Evolutionary conservation across 2,113 vertebrate genomes (phyloP), one percentile per base, ranked within the genome.

Genomic region (Malurus elegans): DNA sequence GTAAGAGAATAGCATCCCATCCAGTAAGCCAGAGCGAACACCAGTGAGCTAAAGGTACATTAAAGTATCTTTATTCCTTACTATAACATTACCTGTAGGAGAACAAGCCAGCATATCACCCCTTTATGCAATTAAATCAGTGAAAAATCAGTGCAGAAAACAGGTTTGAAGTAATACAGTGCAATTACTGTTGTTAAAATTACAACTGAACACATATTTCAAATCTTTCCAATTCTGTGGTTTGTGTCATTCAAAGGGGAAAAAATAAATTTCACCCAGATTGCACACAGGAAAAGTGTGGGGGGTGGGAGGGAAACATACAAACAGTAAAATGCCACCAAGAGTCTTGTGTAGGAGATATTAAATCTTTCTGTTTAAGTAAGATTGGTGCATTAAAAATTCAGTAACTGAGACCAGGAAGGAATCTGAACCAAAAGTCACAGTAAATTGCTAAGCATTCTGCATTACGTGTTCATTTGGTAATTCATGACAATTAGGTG

Each of bases 401-500:
- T 90, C 54, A 65, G 58, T 74, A 95, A 93, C 79, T 66, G 66
- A 85, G 81, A 92, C 48, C 75, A 79, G 78, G 48, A 90, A 80
- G 51, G 71, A 92, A 95, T 86, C 73, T 84, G 66, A 96, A 91
- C 70, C 12, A 53, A 54, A 53, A 65, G 64, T 92, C 81, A 32
- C 2, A 3, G 3, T 81, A 70, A 96, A 81, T 73, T 81, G 56
- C 64, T 95, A 91, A 78, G 90, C 65, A 90, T 96, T 97, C 86
- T 95, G 71, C 54, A 64, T 90, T 79, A 45, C 2, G 3, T 58
- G 61, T 90, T 94, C 94, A 60, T 92, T 95, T 94, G 56, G 71
- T 76, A 94, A 95, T 79, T 92, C 48, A 78, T 64, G 66, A 87
- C 92, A 96, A 96, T 93, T 93, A 97, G 74, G 25, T 83, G 79